Conservation (phyloP, 2,113 vertebrate genomes). For the Myiopsitta monachus region DNA sequence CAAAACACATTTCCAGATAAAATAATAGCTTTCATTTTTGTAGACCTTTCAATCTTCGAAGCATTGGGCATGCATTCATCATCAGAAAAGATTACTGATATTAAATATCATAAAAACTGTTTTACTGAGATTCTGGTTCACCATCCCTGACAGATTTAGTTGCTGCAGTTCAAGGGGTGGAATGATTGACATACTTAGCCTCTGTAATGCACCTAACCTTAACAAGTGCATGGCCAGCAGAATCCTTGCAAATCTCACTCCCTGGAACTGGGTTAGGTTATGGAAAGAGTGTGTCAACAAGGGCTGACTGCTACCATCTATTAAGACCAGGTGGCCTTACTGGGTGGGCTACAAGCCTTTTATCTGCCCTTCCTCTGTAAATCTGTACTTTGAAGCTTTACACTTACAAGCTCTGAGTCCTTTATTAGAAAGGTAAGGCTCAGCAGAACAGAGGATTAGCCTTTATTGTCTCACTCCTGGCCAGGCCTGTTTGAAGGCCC, state of each 20-base stretch:
- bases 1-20: conserved; percentile 30
- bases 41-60: conserved; percentile 24
- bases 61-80: neutral
- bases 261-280: neutral
- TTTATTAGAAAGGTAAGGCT: conserved; percentile 42
- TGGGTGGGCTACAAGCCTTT: conserved; percentile 27
- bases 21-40: conserved; percentile 30
- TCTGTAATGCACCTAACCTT: neutral
- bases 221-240: neutral
- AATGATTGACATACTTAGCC: neutral
- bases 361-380: conserved; percentile 21
- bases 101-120: neutral
- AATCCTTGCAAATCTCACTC: neutral
- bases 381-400: conserved; percentile 45
- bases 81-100: neutral
- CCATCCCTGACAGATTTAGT: neutral
- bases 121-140: neutral
- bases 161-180: neutral
- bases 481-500: neutral
- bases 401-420: neutral
- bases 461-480: neutral
- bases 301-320: conserved; percentile 12
- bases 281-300: neutral
- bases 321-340: conserved; percentile 45
- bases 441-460: conserved; percentile 13